A percentile compares a stretch with the other conserved stretches of the same genome.
phyloP scores from a whole-genome alignment of 92 coral and sea anemone genomes.

The Ricordea florida region DNA sequence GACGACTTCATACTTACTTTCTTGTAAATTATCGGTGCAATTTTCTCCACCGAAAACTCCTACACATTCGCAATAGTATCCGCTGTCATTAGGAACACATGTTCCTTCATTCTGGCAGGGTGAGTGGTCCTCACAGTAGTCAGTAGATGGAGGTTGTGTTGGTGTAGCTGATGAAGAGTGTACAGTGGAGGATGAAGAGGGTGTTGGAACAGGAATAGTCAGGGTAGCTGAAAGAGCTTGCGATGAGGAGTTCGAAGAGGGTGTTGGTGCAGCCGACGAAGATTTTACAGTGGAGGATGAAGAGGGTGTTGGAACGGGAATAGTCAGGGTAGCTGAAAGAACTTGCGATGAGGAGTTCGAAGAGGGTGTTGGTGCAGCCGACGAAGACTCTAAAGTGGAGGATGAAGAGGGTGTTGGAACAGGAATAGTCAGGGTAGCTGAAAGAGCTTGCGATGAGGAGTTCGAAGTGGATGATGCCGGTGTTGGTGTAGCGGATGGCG shows the following conservation, averaged over 20 bases:
- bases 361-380: neutral
- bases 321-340: neutral
- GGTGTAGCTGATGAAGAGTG: neutral
- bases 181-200: neutral
- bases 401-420: neutral
- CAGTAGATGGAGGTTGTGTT: neutral
- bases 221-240: neutral
- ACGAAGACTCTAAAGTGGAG: neutral
- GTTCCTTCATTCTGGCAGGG: slow-evolving; percentile 2
- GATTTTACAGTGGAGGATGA: neutral
- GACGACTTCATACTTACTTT: too few species aligned
- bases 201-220: neutral
- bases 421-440: too few species aligned
- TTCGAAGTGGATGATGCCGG: too few species aligned
- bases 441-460: too few species aligned
- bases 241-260: neutral
- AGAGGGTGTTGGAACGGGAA: neutral
- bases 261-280: neutral
- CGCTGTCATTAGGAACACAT: neutral
- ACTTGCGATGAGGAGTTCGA: neutral
- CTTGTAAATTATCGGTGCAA: neutral
- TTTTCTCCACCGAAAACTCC: neutral
- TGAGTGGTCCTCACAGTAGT: neutral
- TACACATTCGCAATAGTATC: neutral
- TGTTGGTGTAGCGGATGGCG: slow-evolving; percentile 1